Evolutionary conservation across 2,888 invertebrate genomes (phyloP), one percentile per base, ranked within the genome.

Genomic region (Leptarthrus brevirostris): DNA sequence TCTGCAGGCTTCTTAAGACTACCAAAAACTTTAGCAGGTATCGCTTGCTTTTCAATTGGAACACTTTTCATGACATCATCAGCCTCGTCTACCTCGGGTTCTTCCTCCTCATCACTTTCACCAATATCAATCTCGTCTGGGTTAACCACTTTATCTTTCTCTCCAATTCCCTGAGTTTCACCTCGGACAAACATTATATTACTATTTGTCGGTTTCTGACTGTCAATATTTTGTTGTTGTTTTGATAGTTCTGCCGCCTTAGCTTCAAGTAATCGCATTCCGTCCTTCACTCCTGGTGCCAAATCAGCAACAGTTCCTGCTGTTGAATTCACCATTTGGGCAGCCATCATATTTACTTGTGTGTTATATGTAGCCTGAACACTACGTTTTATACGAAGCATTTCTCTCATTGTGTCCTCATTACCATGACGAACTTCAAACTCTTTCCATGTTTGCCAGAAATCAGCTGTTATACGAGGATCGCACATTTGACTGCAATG

Each of bases 401-500:
- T 98, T 87, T 99, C 98, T 54, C 98, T 89, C 91, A 99, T 96
- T 0, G 99, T 99, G 82, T 99, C 99, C 85, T 99, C 98, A 86
- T 99, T 99, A 14, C 99, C 99, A 86, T 99, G 98, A 58, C 95
- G 90, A 16, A 98, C 95, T 87, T 99, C 99, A 87, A 99, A 99
- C 81, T 98, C 97, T 84, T 98, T 97, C 99, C 99, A 99, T 1
- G 95, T 94, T 82, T 96, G 94, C 98, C 99, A 99, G 85, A 99
- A 99, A 73, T 94, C 93, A 0, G 91, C 90, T 3, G 96, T 95
- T 6, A 97, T 97, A 82, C 99, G 90, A 1, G 99, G 99, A 88
- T 99, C 99, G 85, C 98, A 98, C 85, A 98, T 96, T 88, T 99
- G 98, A 80, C 98, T 97, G 82, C 98, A 98, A 84, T 99, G 98